Evolutionary conservation across 1,140 invertebrate genomes (phyloP).

Genomic region (Asbolus verrucosus): DNA sequence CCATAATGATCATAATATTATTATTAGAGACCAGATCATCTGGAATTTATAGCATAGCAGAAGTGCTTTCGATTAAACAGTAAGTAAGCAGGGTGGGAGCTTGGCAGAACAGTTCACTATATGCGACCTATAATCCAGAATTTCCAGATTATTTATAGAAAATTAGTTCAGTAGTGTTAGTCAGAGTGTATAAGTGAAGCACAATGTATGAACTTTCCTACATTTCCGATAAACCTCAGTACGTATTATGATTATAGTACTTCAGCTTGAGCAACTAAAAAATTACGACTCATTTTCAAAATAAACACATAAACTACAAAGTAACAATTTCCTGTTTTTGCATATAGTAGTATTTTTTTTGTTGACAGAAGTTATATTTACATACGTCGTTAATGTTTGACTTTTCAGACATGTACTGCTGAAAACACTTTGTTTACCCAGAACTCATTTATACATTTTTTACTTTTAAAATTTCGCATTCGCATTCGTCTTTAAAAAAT

Average conservation of each 20-base stretch:
- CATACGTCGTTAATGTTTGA: no score
- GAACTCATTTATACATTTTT: no score
- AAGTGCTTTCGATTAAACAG: background rate
- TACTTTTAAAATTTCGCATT: no score
- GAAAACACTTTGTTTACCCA: no score
- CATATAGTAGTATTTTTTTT: no score
- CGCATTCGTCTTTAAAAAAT: no score
- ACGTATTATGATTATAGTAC: slow-evolving; percentile 13
- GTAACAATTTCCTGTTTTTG: no score
- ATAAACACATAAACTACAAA: background rate
- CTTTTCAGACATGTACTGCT: no score
- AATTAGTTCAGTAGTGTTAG: slow-evolving; percentile 47
- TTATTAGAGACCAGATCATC: slow-evolving; percentile 7
- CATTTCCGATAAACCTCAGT: slow-evolving; percentile 35
- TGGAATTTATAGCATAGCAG: slow-evolving; percentile 5
- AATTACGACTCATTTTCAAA: background rate
- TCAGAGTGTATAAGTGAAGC: slow-evolving; percentile 25
- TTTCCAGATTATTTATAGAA: slow-evolving; percentile 44
- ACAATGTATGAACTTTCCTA: slow-evolving; percentile 34
- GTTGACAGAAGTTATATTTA: no score
- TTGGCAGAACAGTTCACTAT: slow-evolving; percentile 6
- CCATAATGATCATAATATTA: slow-evolving; percentile 14
- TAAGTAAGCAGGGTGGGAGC: slow-evolving; percentile 23
- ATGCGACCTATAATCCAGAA: slow-evolving; percentile 28
- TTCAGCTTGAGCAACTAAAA: background rate